Evolutionary conservation across 2,113 vertebrate species (phyloP).

Genomic region (Orientallactaga bullata): DNA sequence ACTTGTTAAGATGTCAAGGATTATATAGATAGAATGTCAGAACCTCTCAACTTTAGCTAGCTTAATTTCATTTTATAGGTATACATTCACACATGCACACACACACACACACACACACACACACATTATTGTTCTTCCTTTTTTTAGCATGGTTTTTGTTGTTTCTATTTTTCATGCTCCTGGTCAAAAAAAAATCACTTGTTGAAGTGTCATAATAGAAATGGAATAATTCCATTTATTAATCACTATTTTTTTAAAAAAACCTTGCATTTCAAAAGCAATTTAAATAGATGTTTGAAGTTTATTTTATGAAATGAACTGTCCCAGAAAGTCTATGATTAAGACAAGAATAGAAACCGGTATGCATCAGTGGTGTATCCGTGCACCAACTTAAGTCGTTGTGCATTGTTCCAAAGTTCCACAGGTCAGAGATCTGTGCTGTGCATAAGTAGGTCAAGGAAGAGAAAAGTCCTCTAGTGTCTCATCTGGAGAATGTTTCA

Average conservation of each 20-base stretch:
- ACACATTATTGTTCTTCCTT: not conserved
- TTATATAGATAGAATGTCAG: not conserved
- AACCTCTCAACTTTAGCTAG: not conserved
- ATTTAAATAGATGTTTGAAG: constrained; percentile 61
- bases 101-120: not conserved
- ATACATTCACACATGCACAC: not conserved
- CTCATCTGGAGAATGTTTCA: not conserved
- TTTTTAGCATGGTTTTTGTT: not conserved
- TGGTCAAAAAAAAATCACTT: constrained; percentile 38
- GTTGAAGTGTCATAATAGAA: constrained; percentile 38
- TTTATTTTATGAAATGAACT: constrained; percentile 48
- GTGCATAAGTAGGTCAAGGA: not conserved
- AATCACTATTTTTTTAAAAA: constrained; percentile 44
- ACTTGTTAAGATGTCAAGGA: not conserved
- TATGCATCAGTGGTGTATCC: not conserved
- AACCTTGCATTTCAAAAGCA: constrained; percentile 48
- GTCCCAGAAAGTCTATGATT: constrained; percentile 60
- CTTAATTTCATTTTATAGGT: not conserved
- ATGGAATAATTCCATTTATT: constrained; percentile 10
- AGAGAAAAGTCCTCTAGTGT: not conserved
- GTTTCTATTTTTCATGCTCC: not conserved
- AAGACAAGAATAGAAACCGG: constrained; percentile 27
- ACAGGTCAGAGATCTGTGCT: not conserved
- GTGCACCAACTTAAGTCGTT: not conserved
- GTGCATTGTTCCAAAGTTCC: not conserved